A percentile compares a stretch with the other conserved stretches of the same genome.
Evolutionary conservation across 2,888 invertebrate species (phyloP).

Genomic region (Horisme vitalbata): DNA sequence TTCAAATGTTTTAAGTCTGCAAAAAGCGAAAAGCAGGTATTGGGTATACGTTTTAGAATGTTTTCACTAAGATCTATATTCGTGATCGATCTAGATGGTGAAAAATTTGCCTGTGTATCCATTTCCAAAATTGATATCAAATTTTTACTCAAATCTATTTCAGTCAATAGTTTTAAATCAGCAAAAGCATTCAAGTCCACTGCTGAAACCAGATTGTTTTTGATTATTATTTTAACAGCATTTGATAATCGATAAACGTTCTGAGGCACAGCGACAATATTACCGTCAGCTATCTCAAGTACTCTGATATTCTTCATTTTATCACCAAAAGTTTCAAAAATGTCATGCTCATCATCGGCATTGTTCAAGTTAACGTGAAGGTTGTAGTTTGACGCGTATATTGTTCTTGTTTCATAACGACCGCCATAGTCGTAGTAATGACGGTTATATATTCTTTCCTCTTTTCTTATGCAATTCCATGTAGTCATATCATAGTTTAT

Average conservation of each 20-base stretch:
- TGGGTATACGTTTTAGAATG: conserved; percentile 7
- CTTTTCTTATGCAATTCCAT: conserved; percentile 9
- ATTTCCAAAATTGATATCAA: conserved; percentile 3
- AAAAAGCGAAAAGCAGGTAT: conserved; percentile 15
- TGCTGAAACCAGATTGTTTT: conserved; percentile 8
- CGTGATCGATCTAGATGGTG: conserved; percentile 3
- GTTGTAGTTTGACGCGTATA: conserved; percentile 5
- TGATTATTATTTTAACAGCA: conserved; percentile 6
- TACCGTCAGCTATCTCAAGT: conserved; percentile 8
- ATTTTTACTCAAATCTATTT: conserved; percentile 11
- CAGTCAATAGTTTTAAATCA: neutral
- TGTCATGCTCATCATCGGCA: conserved; percentile 8
- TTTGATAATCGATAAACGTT: conserved; percentile 3
- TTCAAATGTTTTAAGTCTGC: conserved; percentile 14
- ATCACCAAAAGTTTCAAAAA: conserved; percentile 6
- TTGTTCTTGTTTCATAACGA: neutral
- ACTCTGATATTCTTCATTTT: conserved; percentile 3
- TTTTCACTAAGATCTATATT: conserved; percentile 18
- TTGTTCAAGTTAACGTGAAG: conserved; percentile 4
- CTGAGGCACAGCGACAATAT: conserved; percentile 3
- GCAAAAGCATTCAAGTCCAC: conserved; percentile 12
- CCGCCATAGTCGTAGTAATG: neutral
- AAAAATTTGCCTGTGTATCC: neutral
- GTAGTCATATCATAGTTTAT: neutral
- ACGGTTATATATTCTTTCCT: neutral